phyloP scores from a whole-genome alignment of 2,797 vertebrate species.

The Aplochiton taeniatus region DNA sequence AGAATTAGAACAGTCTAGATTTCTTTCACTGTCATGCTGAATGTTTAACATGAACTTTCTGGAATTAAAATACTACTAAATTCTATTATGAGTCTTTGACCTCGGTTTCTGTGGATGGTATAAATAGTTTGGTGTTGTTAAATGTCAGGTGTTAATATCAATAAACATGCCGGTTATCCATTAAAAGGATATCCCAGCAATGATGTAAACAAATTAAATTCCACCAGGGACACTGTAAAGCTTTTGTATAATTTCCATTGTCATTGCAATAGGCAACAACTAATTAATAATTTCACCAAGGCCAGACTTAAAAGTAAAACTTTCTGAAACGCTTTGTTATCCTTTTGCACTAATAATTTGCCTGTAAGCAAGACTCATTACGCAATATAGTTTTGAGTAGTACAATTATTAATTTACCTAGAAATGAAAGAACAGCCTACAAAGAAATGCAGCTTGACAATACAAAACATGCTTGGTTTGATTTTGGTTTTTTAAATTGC shows the following conservation, averaged over 20 bases:
- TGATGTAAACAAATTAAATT: slow-evolving; percentile 46
- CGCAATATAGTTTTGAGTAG: no score
- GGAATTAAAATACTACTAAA: neutral
- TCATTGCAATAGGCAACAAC: slow-evolving; percentile 4
- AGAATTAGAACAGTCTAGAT: neutral
- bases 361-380: no score
- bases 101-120: neutral
- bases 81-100: neutral
- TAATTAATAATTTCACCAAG: no score
- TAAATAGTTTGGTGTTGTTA: slow-evolving; percentile 15
- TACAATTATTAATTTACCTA: no score
- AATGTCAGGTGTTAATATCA: neutral
- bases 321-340: no score
- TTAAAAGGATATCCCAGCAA: slow-evolving; percentile 48
- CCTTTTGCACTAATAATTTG: no score
- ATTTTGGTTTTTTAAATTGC: no score
- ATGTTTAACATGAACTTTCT: neutral
- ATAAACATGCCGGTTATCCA: slow-evolving; percentile 29
- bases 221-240: slow-evolving; percentile 27
- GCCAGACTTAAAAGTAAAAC: no score
- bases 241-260: slow-evolving; percentile 6
- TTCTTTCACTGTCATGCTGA: neutral
- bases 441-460: no score
- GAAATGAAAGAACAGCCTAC: no score
- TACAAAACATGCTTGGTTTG: no score